phyloP scores from a whole-genome alignment of 2,113 vertebrate genomes.

The Leptosomus discolor region DNA sequence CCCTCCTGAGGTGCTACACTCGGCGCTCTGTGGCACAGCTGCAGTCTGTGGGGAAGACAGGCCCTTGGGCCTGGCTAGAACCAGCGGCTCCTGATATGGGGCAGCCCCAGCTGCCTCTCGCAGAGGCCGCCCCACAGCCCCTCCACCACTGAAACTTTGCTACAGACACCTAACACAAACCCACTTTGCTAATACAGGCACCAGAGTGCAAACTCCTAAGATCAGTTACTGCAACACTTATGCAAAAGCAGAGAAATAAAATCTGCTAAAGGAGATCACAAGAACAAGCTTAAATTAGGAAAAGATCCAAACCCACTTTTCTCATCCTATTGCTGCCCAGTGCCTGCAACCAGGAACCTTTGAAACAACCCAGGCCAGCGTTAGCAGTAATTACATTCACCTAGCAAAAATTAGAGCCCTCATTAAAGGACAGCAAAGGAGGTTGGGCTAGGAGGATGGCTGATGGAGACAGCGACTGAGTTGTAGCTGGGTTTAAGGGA shows the following conservation, averaged over 20 bases:
- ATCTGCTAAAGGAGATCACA: neutral
- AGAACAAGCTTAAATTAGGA: neutral
- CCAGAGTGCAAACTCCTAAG: fast-evolving
- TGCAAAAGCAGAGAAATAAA: neutral
- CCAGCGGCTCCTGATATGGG: too few species aligned
- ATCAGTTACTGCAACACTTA: fast-evolving
- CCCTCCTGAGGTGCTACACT: too few species aligned
- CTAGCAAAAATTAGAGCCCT: neutral
- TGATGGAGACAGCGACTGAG: fast-evolving
- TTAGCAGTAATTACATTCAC: neutral
- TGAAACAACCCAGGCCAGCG: neutral
- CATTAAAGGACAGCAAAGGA: neutral
- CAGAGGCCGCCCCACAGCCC: fast-evolving
- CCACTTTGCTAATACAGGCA: fast-evolving
- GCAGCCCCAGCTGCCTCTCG: too few species aligned
- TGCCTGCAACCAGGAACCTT: fast-evolving
- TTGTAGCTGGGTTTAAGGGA: neutral
- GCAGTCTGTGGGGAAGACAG: fast-evolving
- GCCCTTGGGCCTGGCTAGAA: fast-evolving
- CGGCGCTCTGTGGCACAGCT: fast-evolving
- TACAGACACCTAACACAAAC: fast-evolving
- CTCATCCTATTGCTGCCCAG: fast-evolving
- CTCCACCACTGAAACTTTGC: fast-evolving
- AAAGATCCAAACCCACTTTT: neutral
- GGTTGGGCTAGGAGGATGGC: fast-evolving